Conservation (phyloP, 2,113 vertebrate genomes). For the Nyctibius bracteatus region DNA sequence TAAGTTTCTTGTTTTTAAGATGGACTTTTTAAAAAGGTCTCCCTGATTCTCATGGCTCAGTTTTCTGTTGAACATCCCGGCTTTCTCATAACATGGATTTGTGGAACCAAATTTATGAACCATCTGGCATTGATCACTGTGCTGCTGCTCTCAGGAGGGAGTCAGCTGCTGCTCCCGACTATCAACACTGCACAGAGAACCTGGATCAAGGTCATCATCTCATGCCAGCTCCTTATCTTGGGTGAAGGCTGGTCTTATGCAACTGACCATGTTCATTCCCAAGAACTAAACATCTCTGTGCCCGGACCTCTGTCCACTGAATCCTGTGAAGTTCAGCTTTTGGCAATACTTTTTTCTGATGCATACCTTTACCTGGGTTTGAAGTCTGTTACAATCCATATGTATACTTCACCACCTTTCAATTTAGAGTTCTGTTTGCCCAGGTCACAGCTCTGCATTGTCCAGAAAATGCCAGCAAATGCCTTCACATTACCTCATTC, state of each 20-base stretch:
- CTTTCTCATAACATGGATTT: neutral
- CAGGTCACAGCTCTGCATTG: neutral
- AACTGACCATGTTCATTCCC: neutral
- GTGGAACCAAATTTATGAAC: neutral
- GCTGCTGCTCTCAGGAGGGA: neutral
- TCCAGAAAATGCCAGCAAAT: neutral
- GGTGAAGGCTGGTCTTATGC: neutral
- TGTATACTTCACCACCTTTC: neutral
- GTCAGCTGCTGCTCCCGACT: neutral
- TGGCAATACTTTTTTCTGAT: neutral
- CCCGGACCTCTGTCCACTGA: fast-evolving
- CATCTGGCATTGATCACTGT: neutral
- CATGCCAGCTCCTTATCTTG: neutral
- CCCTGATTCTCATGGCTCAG: neutral
- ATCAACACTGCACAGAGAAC: neutral
- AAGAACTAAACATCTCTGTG: neutral
- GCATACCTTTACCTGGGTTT: neutral
- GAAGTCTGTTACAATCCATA: neutral
- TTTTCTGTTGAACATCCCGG: neutral
- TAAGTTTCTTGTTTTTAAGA: neutral
- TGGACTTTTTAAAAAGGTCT: neutral
- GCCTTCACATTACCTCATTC: neutral
- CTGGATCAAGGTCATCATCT: neutral
- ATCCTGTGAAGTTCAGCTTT: neutral
- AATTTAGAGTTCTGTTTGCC: neutral